Conservation (phyloP, 2,113 vertebrate species). For the Labeo catla region DNA sequence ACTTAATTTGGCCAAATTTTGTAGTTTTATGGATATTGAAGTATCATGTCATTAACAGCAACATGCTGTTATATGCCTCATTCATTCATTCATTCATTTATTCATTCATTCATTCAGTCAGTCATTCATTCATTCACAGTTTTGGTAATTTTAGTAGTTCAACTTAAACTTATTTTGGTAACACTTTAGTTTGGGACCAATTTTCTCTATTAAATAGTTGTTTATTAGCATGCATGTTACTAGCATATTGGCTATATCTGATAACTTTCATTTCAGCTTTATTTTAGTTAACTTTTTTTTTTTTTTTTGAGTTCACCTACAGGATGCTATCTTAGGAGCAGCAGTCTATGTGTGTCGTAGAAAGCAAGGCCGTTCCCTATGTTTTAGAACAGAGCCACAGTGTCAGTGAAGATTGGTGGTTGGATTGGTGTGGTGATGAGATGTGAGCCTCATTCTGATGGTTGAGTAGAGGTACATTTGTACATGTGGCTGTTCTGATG, state of each 20-base stretch:
- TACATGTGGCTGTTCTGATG: constrained; percentile 34
- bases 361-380: neutral
- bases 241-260: no score
- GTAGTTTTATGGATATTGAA: no score
- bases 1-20: no score
- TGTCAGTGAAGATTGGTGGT: neutral
- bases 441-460: constrained; percentile 1
- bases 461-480: constrained; percentile 15
- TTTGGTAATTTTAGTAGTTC: neutral
- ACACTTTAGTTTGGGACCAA: no score
- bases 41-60: no score
- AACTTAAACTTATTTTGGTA: neutral
- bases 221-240: no score
- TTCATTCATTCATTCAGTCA: no score
- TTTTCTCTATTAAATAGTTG: no score
- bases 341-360: neutral
- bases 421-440: neutral
- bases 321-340: neutral
- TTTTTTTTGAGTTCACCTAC: neutral
- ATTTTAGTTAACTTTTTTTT: neutral
- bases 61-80: no score
- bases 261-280: no score
- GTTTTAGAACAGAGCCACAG: neutral
- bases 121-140: no score
- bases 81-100: no score